Evolutionary conservation across 2,888 invertebrate species (phyloP).

Genomic region (Hecatera dysodea): DNA sequence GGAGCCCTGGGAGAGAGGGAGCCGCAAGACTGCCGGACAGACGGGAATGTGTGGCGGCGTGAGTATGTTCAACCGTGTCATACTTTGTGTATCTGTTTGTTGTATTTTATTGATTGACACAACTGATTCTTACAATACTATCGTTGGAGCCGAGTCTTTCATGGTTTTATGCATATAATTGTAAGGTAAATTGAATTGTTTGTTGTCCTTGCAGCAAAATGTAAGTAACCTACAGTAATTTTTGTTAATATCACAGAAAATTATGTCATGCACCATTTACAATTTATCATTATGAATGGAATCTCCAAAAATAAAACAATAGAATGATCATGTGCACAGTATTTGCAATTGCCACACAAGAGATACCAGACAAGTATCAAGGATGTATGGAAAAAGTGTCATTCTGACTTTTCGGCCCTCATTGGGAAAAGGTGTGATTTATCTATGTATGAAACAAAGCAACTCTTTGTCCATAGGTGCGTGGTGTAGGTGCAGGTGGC

Average conservation of each 20-base stretch:
- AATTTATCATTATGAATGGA: background rate
- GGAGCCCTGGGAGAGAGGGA: conserved; percentile 99
- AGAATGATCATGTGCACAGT: background rate
- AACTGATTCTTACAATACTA: background rate
- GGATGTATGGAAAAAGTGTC: background rate
- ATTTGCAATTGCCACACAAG: background rate
- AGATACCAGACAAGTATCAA: background rate
- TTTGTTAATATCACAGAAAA: background rate
- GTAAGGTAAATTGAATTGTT: background rate
- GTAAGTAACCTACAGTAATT: background rate
- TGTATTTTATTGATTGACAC: conserved; percentile 17
- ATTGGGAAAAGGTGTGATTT: background rate
- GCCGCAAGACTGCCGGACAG: conserved; percentile 98
- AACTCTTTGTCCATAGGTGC: conserved; percentile 91
- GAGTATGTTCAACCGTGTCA: conserved; percentile 90
- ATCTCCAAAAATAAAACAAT: conserved; percentile 29
- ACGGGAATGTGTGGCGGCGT: conserved; percentile 99
- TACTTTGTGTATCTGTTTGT: conserved; percentile 36
- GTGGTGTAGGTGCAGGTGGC: conserved; percentile 99
- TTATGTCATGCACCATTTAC: background rate
- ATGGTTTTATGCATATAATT: background rate
- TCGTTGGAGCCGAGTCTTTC: conserved; percentile 13
- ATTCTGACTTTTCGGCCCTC: background rate
- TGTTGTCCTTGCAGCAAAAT: background rate
- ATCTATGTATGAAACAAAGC: conserved; percentile 34